phyloP scores from a whole-genome alignment of 2,888 invertebrate genomes.

The Dendrolimus pini region DNA sequence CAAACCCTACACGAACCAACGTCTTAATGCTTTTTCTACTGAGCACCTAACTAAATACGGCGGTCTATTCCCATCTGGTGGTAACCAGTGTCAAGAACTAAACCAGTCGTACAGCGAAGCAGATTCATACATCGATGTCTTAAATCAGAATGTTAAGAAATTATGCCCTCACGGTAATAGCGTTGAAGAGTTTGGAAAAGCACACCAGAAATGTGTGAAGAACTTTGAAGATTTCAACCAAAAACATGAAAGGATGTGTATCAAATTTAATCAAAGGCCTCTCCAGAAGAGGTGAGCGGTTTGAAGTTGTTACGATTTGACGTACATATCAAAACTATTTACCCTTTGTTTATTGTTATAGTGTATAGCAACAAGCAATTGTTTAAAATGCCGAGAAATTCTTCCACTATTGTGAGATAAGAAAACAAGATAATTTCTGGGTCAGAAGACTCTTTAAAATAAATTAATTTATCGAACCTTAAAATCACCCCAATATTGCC shows the following conservation, averaged over 20 bases:
- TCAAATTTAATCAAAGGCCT: slow-evolving; percentile 70
- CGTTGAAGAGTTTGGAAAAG: slow-evolving; percentile 68
- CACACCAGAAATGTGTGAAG: slow-evolving; percentile 69
- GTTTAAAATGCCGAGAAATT: too few species aligned
- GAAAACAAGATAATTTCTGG: too few species aligned
- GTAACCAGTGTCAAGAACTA: slow-evolving; percentile 65
- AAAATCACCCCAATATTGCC: not conserved
- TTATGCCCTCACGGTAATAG: slow-evolving; percentile 66
- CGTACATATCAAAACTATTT: too few species aligned
- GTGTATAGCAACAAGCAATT: too few species aligned
- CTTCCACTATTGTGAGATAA: too few species aligned
- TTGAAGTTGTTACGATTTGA: not conserved
- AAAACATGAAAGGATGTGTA: slow-evolving; percentile 70
- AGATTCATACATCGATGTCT: slow-evolving; percentile 66
- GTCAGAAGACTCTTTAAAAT: not conserved
- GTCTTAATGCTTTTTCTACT: slow-evolving; percentile 71
- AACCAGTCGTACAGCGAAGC: slow-evolving; percentile 69
- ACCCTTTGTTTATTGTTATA: too few species aligned
- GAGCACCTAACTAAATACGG: slow-evolving; percentile 71
- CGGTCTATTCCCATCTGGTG: slow-evolving; percentile 67
- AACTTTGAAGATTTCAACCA: slow-evolving; percentile 46
- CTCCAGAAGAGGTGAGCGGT: slow-evolving; percentile 57
- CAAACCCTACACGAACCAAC: slow-evolving; percentile 74
- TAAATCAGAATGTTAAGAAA: slow-evolving; percentile 57
- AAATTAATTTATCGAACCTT: not conserved